Base-by-base conservation (phyloP, 1,140 invertebrate genomes). In the Euwallacea similis region DNA sequence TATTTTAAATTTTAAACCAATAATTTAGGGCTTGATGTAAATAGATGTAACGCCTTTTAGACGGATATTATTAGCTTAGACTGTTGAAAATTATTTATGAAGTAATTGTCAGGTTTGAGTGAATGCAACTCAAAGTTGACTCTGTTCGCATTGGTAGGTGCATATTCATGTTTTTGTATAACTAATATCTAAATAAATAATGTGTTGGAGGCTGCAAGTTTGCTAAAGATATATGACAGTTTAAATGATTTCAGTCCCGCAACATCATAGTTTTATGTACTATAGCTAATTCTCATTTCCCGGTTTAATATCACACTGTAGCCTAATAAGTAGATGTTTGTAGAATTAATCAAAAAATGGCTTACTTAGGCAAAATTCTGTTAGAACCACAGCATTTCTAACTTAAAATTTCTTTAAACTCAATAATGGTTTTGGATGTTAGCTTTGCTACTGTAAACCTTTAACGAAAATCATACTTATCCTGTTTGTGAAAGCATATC, bases 401-500 rank as follows among this genome's bases (percentile, higher is more conserved):
- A 33, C 21, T 33, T 33, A 33, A n/a, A 33, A 33, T 33, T 33
- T 33, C 4, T 33, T 33, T 2, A 33, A 33, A 33, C 4, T 33
- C 21, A 33, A 2, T 33, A 33, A 33, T 33, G 21, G 4, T 33
- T 33, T 33, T 33, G 21, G 21, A 33, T 33, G 21, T 33, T 33
- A 33, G 21, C 21, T 33, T 33, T 33, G 21, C 21, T 33, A 50
- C 46, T 13, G 46, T 10, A 50, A 50, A 13, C 9, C 9, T 50
- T 59, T 21, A 11, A 2, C 43, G 10, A 11, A 47, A 13, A 8
- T 46, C n/a, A 47, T 56, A 60, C 42, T 15, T 71, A 69, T 11
- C 42, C 63, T 71, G 21, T 33, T 33, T 71, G 76, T 77, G 74
- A 72, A 78, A 76, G 78, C 79, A 80, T 80, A 80, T 79, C 79